Evolutionary conservation across 2,797 vertebrate species (phyloP), one percentile per base, ranked within the genome.

Genomic region (Neoniphon sammara): DNA sequence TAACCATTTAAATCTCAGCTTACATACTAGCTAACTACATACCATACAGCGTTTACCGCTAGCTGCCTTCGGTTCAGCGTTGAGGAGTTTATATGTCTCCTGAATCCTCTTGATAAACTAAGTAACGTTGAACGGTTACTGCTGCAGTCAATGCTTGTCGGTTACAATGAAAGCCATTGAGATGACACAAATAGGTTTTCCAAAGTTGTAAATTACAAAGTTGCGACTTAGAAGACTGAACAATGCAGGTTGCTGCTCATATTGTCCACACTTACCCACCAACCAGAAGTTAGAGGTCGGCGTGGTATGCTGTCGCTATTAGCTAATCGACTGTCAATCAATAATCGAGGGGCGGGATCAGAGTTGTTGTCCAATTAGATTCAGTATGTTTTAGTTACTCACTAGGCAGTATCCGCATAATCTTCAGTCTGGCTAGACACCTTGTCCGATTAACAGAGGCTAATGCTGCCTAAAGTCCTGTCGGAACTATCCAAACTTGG

Each of bases 1-100:
- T 88, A 89, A 82, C 87, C 86, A n/a, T 88, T 89, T 88, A 88
- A 90, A 91, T 68, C 87, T 86, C 89, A 71, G 80, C 70, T 53
- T 58, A 65, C 2, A 47, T 47, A 10, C 20, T 20, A 52, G 9
- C 50, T 23, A 77, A 81, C 68, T 61, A n/a, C n/a, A n/a, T 0
- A 70, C 39, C 47, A 54, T 67, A 23, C 69, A 83, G 12, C 77
- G 27, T 1, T 70, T 66, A 75, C 57, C 70, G 62, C 64, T 64
- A 20, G 54, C 77, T 70, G 21, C 68, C 5, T 36, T 75, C 53
- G 7, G 62, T 62, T 46, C 44, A 9, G 2, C 14, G 36, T 60
- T 36, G 8, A 42, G 9, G 9, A 1, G 0, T 10, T 10, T 23
- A 5, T 4, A 39, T 2, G 9, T 1, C 8, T 7, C 11, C 17